phyloP scores from a whole-genome alignment of 2,113 vertebrate genomes.

The Sclerurus mexicanus region DNA sequence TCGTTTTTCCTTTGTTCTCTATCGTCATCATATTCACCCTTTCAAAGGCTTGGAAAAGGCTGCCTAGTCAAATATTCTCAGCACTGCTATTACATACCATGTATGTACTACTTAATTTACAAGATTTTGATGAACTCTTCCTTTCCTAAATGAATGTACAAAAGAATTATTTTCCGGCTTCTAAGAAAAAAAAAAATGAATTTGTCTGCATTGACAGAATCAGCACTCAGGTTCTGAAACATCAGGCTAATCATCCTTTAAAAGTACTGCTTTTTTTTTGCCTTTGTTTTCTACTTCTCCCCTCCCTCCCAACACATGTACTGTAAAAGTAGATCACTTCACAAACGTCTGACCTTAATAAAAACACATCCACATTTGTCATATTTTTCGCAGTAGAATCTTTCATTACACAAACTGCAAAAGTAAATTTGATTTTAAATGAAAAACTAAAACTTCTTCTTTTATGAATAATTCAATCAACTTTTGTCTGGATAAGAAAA shows the following conservation, averaged over 20 bases:
- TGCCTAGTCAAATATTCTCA: not conserved
- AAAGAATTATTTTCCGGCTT: not conserved
- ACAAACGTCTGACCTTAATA: not conserved
- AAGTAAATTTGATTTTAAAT: not conserved
- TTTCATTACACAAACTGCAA: not conserved
- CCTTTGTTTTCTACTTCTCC: not conserved
- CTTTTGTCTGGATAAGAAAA: not conserved
- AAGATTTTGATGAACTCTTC: not conserved
- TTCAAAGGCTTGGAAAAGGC: not conserved
- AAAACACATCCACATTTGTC: not conserved
- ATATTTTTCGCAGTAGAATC: not conserved
- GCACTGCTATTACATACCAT: not conserved
- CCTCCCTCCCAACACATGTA: not conserved
- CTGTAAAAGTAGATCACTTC: not conserved
- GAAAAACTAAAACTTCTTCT: not conserved
- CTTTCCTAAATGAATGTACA: not conserved
- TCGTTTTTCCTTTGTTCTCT: conserved; percentile 38
- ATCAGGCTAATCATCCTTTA: not conserved
- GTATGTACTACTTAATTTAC: not conserved
- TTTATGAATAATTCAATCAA: not conserved
- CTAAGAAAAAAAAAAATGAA: not conserved
- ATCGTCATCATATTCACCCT: not conserved
- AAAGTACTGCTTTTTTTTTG: not conserved
- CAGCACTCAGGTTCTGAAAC: not conserved
- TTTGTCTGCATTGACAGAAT: not conserved